These are phyloP conservation scores for Zophobas atratus DNA, from an alignment of 1,140 invertebrate genomes.

Conservation along the genomic window DNA sequence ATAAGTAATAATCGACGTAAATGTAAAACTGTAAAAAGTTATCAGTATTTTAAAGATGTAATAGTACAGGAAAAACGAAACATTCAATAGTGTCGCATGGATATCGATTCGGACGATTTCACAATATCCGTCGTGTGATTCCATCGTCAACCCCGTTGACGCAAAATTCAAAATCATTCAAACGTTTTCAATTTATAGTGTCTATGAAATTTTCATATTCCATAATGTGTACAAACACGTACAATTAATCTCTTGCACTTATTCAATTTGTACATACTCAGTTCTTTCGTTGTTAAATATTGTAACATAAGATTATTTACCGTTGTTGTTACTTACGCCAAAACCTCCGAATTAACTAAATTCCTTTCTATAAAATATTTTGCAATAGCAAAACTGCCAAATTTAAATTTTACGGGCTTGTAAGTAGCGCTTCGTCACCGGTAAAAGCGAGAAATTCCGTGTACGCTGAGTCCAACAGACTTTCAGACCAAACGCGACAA, in stretches of 20 bases:
- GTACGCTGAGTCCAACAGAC: background rate
- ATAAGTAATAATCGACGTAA: conserved; percentile 38
- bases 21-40: conserved; percentile 45
- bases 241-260: conserved; percentile 43
- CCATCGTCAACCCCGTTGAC: conserved; percentile 8
- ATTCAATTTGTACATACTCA: conserved; percentile 43
- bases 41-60: conserved; percentile 36
- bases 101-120: conserved; percentile 21
- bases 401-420: conserved; percentile 27
- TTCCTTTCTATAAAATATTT: conserved; percentile 13
- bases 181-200: conserved; percentile 47
- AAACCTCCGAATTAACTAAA: conserved; percentile 43
- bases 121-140: conserved; percentile 23
- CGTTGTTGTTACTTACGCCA: conserved; percentile 34
- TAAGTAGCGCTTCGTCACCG: conserved; percentile 14
- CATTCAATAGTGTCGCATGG: conserved; percentile 10
- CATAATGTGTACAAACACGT: conserved; percentile 44
- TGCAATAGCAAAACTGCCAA: conserved; percentile 35
- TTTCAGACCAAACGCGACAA: conserved; percentile 10
- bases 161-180: conserved; percentile 31
- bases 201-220: conserved; percentile 43
- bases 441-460: conserved; percentile 30
- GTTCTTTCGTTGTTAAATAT: conserved; percentile 44
- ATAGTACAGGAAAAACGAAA: conserved; percentile 20
- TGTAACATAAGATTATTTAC: conserved; percentile 42